A percentile compares a stretch with the other conserved stretches of the same genome.
These are phyloP conservation scores for Heliconius eleuchia DNA, from an alignment of 1,140 invertebrate species.

Conservation along the genomic window DNA sequence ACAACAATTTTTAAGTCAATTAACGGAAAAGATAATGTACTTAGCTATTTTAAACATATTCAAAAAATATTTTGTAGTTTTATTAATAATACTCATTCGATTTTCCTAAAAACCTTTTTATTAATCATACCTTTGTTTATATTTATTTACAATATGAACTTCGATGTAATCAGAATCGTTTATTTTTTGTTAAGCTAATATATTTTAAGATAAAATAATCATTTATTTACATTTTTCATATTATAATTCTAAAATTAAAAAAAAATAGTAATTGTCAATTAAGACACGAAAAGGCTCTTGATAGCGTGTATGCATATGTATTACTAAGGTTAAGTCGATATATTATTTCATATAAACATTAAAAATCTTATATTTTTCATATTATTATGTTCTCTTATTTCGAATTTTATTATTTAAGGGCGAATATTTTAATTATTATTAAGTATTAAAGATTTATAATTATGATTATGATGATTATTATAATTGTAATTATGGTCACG, in stretches of 20 bases:
- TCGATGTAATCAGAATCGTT: no score
- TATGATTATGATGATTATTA: neutral
- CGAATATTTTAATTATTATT: conserved; percentile 6
- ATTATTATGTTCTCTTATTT: conserved; percentile 7
- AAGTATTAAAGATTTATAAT: neutral
- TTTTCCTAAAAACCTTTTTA: neutral
- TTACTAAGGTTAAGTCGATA: neutral
- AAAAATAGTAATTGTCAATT: neutral
- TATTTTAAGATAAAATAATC: no score
- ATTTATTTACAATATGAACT: neutral
- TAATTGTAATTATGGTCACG: neutral
- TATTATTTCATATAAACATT: neutral
- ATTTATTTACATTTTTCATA: no score
- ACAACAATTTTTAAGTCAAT: neutral
- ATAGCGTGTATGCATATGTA: neutral
- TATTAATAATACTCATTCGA: neutral
- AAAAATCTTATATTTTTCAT: neutral
- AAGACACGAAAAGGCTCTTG: neutral
- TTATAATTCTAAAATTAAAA: no score
- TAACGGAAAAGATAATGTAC: conserved; percentile 4
- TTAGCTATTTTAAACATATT: neutral
- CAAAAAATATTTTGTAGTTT: neutral
- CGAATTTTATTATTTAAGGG: conserved; percentile 4
- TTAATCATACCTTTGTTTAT: neutral
- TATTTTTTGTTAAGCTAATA: no score